A percentile compares a stretch with the other conserved stretches of the same genome.
phyloP scores from a whole-genome alignment of 2,113 vertebrate species.

The Ornithorhynchus anatinus region DNA sequence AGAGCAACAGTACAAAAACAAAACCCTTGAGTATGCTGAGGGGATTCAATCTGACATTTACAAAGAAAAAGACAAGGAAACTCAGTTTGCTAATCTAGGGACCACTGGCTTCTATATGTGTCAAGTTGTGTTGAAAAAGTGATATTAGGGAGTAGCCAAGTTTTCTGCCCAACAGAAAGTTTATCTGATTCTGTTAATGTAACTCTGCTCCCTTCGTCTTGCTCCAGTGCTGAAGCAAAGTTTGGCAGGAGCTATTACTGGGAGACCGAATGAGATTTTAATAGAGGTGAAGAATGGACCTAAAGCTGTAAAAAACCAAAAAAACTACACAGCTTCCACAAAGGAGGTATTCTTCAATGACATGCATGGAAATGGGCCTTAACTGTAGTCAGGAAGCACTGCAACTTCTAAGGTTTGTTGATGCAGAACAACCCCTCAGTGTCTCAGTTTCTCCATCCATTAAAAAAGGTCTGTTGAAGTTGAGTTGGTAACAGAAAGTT shows the following conservation, averaged over 20 bases:
- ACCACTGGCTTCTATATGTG: background rate
- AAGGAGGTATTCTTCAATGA: no score
- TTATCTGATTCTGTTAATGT: background rate
- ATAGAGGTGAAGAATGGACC: background rate
- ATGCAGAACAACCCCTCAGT: no score
- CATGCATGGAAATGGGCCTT: no score
- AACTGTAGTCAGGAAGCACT: no score
- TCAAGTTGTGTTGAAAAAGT: background rate
- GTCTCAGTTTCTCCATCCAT: no score
- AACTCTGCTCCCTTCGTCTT: background rate
- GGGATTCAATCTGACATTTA: background rate
- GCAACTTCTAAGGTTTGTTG: no score
- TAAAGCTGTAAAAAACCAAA: background rate
- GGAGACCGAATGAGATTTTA: background rate
- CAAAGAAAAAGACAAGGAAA: background rate
- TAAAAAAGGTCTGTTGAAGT: no score
- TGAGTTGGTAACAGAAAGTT: no score
- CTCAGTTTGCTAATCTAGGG: background rate
- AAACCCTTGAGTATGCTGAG: background rate
- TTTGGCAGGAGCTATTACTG: background rate
- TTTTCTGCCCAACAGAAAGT: background rate
- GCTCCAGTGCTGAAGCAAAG: background rate
- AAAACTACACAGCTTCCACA: background rate
- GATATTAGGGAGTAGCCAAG: background rate
- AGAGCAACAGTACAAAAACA: no score